A percentile compares a stretch with the other conserved stretches of the same genome.
These are phyloP conservation scores for Melieria picta DNA, from an alignment of 2,888 invertebrate species.

Conservation along the genomic window DNA sequence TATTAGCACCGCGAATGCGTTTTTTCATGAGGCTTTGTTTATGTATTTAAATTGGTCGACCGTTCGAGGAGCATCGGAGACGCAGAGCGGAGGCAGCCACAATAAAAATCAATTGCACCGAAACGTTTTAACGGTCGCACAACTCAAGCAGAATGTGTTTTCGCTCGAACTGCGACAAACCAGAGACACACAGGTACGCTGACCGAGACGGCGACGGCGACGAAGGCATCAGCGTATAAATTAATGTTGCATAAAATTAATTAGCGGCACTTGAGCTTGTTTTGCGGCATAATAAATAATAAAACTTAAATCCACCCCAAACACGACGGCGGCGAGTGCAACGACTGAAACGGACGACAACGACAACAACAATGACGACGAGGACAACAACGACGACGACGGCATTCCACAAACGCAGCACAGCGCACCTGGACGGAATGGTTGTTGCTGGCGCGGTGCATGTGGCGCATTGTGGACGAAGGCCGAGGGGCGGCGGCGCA, in stretches of 20 bases:
- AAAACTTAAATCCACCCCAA: not conserved
- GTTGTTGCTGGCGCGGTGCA: not conserved
- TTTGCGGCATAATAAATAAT: constrained; percentile 26
- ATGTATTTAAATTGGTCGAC: no score
- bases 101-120: no score
- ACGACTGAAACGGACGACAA: not conserved
- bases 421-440: not conserved
- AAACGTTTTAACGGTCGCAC: no score
- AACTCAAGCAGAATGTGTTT: no score
- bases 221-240: no score
- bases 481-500: not conserved
- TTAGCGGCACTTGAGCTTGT: constrained; percentile 25
- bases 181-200: no score
- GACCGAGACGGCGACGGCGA: no score
- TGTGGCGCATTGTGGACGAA: not conserved
- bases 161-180: no score
- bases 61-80: no score
- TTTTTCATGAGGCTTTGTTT: no score
- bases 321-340: not conserved
- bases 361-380: not conserved
- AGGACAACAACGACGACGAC: not conserved
- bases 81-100: no score
- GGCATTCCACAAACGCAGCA: not conserved
- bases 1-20: no score
- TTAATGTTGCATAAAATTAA: constrained; percentile 20